Conservation (phyloP, 2,888 invertebrate genomes). For the Tetragonula carbonaria region DNA sequence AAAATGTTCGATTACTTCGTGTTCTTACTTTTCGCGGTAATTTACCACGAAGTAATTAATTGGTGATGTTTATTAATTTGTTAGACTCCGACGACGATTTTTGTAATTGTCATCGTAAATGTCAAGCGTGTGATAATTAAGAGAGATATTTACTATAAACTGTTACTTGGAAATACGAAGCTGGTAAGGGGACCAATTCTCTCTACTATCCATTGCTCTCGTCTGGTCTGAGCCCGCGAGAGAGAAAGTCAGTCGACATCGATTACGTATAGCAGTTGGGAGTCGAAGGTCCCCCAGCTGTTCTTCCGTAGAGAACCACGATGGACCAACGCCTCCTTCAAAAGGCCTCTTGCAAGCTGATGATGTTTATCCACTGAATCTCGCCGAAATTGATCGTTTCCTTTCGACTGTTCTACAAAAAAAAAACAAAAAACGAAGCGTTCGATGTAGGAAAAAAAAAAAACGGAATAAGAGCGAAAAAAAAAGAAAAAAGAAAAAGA, state of each 20-base stretch:
- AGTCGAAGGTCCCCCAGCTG: conserved; percentile 73
- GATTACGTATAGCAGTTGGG: conserved; percentile 72
- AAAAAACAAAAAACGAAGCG: conserved; percentile 23
- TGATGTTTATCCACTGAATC: conserved; percentile 47
- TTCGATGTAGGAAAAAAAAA: neutral
- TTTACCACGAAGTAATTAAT: neutral
- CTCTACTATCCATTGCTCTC: conserved; percentile 42
- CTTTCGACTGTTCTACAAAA: conserved; percentile 14
- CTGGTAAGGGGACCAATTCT: conserved; percentile 19
- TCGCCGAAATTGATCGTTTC: conserved; percentile 50
- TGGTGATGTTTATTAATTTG: neutral
- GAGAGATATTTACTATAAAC: neutral
- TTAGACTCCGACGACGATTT: neutral
- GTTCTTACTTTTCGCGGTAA: neutral
- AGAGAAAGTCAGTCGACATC: conserved; percentile 73
- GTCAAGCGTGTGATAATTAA: neutral
- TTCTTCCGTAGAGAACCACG: conserved; percentile 65
- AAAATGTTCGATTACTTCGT: no score
- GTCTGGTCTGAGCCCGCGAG: conserved; percentile 52
- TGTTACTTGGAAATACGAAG: conserved; percentile 12
- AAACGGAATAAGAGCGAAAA: neutral
- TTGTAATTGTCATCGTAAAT: neutral
- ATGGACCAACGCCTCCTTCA: conserved; percentile 70
- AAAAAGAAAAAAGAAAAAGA: neutral
- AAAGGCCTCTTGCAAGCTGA: conserved; percentile 51